These are phyloP conservation scores for Amiota communis DNA, from an alignment of 2,888 invertebrate species.

Conservation along the genomic window DNA sequence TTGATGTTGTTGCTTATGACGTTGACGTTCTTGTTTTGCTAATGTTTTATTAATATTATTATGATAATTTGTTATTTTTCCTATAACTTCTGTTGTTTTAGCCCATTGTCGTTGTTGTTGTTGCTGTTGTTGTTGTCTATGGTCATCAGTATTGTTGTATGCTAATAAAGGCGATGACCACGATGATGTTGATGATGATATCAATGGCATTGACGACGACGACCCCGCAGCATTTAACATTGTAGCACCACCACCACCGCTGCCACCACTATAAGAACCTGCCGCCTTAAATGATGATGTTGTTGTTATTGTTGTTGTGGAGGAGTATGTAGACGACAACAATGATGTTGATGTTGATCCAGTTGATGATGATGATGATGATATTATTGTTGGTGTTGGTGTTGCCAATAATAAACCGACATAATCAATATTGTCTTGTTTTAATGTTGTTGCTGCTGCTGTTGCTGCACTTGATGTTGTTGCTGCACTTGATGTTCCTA, in stretches of 20 bases:
- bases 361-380: constrained; percentile 39
- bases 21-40: constrained; percentile 1
- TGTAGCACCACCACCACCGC: too few relatives aligned
- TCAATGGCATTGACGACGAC: constrained; percentile 35
- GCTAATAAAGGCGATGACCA: constrained; percentile 11
- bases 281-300: too few relatives aligned
- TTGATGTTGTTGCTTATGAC: constrained; percentile 39
- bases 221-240: constrained; percentile 29
- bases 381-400: too few relatives aligned
- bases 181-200: neutral
- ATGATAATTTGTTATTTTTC: too few relatives aligned
- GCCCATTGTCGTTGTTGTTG: neutral
- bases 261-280: too few relatives aligned
- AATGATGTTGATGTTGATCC: constrained; percentile 13
- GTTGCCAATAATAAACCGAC: too few relatives aligned
- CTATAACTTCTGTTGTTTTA: too few relatives aligned
- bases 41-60: neutral
- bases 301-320: too few relatives aligned
- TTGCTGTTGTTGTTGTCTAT: neutral
- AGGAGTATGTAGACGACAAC: too few relatives aligned
- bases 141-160: neutral
- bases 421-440: constrained; percentile 4
- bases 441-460: constrained; percentile 40
- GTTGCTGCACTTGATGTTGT: constrained; percentile 31
- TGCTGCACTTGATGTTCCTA: neutral